Conservation (phyloP, 2,113 vertebrate species). For the Sprattus sprattus region DNA sequence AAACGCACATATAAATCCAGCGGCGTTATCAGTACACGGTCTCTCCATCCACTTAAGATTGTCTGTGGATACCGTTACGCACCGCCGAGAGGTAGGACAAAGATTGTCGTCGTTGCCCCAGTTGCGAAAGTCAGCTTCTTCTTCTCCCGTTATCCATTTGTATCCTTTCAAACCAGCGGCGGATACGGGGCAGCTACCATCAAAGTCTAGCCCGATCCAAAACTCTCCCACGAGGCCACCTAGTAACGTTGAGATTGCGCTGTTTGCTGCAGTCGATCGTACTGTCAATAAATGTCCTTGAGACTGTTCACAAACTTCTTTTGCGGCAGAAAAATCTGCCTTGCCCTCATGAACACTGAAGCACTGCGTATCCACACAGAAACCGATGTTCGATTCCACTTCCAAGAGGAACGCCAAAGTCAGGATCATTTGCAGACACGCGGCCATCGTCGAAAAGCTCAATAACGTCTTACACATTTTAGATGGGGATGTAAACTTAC, state of each 20-base stretch:
- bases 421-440: conserved; percentile 39
- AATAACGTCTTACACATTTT: background rate
- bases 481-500: background rate
- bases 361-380: conserved; percentile 59
- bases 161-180: conserved; percentile 38
- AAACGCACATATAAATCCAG: conserved; percentile 50
- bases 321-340: conserved; percentile 46
- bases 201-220: conserved; percentile 66
- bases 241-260: conserved; percentile 42
- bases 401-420: conserved; percentile 32
- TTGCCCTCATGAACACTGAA: conserved; percentile 29
- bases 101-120: conserved; percentile 6
- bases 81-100: conserved; percentile 31
- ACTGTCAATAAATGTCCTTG: conserved; percentile 59
- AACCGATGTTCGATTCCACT: conserved; percentile 9
- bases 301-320: conserved; percentile 24
- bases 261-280: conserved; percentile 33
- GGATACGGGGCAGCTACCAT: conserved; percentile 19
- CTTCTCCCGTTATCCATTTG: conserved; percentile 44
- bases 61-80: conserved; percentile 42
- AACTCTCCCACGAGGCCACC: conserved; percentile 42
- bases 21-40: background rate
- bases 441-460: background rate
- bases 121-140: conserved; percentile 34
- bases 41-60: conserved; percentile 39